Evolutionary conservation across 2,113 vertebrate species (phyloP).

Genomic region (Cyanoramphus novaezelandiae): DNA sequence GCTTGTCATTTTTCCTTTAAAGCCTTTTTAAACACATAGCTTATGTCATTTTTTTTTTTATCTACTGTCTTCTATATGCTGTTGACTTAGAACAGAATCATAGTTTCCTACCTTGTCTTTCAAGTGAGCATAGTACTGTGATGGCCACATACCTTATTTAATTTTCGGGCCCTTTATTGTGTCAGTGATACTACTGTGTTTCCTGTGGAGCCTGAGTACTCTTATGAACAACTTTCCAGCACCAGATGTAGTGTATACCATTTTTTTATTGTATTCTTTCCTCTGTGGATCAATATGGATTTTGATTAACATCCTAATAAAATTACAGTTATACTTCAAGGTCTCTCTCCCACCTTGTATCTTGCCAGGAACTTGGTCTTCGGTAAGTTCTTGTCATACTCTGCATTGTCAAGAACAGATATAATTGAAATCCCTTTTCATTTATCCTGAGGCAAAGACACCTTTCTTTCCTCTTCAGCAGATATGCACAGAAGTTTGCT

Average conservation of each 20-base stretch:
- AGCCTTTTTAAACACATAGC: slow-evolving; percentile 17
- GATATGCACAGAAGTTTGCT: slow-evolving; percentile 37
- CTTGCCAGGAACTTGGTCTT: slow-evolving; percentile 6
- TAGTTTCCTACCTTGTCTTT: slow-evolving; percentile 31
- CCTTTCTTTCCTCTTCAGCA: neutral
- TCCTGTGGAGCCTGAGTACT: neutral
- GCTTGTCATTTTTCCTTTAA: neutral
- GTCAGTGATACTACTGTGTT: neutral
- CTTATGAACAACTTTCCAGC: slow-evolving; percentile 26
- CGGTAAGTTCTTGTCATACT: neutral
- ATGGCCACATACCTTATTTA: neutral
- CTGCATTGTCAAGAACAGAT: neutral
- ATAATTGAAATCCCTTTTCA: slow-evolving; percentile 17
- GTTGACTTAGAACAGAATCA: neutral
- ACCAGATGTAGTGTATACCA: neutral
- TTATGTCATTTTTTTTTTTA: neutral
- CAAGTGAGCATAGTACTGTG: neutral
- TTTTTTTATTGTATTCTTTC: slow-evolving; percentile 19
- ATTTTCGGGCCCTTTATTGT: slow-evolving; percentile 12
- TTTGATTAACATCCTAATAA: slow-evolving; percentile 45
- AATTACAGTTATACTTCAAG: slow-evolving; percentile 8
- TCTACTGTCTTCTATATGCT: neutral
- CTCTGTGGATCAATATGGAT: slow-evolving; percentile 25
- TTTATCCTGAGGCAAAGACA: slow-evolving; percentile 16
- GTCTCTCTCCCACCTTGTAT: neutral